Evolutionary conservation across 2,888 invertebrate genomes (phyloP).

Genomic region (Elaeidobius kamerunicus): DNA sequence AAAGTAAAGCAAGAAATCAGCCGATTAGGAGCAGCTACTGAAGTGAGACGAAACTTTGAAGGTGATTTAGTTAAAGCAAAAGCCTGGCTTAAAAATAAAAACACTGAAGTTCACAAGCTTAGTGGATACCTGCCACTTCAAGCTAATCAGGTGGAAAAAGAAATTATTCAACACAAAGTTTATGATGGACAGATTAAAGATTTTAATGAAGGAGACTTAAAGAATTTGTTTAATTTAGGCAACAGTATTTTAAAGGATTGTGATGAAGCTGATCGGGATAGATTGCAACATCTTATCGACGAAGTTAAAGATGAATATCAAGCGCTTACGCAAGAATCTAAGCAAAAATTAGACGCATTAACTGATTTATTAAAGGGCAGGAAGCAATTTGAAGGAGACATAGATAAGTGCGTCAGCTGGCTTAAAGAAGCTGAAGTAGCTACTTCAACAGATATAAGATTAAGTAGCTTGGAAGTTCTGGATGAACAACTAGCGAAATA

Average conservation of each 20-base stretch:
- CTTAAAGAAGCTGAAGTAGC: slow-evolving; percentile 87
- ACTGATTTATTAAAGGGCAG: slow-evolving; percentile 73
- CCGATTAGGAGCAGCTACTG: slow-evolving; percentile 64
- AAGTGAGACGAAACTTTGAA: slow-evolving; percentile 74
- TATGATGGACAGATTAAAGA: slow-evolving; percentile 73
- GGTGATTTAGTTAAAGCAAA: slow-evolving; percentile 74
- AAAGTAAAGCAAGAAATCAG: slow-evolving; percentile 73
- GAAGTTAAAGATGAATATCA: slow-evolving; percentile 71
- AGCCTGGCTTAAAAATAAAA: slow-evolving; percentile 76
- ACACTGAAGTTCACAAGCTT: slow-evolving; percentile 70
- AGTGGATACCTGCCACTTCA: slow-evolving; percentile 77
- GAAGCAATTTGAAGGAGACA: slow-evolving; percentile 76
- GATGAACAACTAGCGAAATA: slow-evolving; percentile 88
- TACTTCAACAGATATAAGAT: slow-evolving; percentile 75
- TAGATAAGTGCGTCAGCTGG: slow-evolving; percentile 83
- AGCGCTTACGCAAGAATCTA: slow-evolving; percentile 67
- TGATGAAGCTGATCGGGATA: slow-evolving; percentile 64
- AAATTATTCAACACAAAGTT: slow-evolving; percentile 71
- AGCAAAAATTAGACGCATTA: slow-evolving; percentile 68
- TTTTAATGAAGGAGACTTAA: slow-evolving; percentile 71
- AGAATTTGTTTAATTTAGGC: slow-evolving; percentile 73
- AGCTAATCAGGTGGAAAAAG: slow-evolving; percentile 78
- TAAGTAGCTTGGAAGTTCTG: slow-evolving; percentile 75
- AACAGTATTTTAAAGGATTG: slow-evolving; percentile 79
- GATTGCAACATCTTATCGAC: slow-evolving; percentile 64